A percentile compares a stretch with the other conserved stretches of the same genome.
Conservation (phyloP, 2,888 invertebrate species). For the Cheilosia vulpina region DNA sequence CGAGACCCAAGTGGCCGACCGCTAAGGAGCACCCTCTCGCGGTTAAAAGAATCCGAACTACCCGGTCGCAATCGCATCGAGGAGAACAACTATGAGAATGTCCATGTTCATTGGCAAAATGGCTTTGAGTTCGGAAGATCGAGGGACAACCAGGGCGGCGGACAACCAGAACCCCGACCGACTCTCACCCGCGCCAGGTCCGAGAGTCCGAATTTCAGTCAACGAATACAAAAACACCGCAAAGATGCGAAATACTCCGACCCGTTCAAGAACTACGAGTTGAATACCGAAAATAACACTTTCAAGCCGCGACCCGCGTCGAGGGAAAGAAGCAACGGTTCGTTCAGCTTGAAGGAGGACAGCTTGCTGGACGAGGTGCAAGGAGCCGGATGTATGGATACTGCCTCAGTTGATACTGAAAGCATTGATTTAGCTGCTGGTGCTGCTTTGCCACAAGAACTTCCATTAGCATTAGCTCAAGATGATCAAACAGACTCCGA, state of each 20-base stretch:
- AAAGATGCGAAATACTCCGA: slow-evolving; percentile 79
- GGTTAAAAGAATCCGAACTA: slow-evolving; percentile 79
- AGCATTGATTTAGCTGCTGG: slow-evolving; percentile 50
- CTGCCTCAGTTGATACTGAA: slow-evolving; percentile 52
- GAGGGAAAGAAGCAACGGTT: slow-evolving; percentile 52
- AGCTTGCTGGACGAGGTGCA: slow-evolving; percentile 43
- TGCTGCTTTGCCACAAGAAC: slow-evolving; percentile 32
- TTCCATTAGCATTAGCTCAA: slow-evolving; percentile 9
- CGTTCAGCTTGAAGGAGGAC: slow-evolving; percentile 49
- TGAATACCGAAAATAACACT: slow-evolving; percentile 82
- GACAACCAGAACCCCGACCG: slow-evolving; percentile 77
- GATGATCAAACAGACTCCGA: slow-evolving; percentile 62
- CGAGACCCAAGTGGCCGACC: slow-evolving; percentile 79
- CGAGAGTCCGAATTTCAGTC: slow-evolving; percentile 82
- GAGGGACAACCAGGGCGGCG: slow-evolving; percentile 78
- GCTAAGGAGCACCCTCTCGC: slow-evolving; percentile 80
- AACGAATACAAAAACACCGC: slow-evolving; percentile 76
- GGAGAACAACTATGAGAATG: slow-evolving; percentile 83
- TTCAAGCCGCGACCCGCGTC: slow-evolving; percentile 79
- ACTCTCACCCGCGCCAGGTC: slow-evolving; percentile 81
- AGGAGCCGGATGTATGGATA: slow-evolving; percentile 36
- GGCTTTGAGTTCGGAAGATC: slow-evolving; percentile 83
- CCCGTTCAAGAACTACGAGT: slow-evolving; percentile 82
- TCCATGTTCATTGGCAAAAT: slow-evolving; percentile 83
- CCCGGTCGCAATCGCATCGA: slow-evolving; percentile 79